Conservation (phyloP, 2,888 invertebrate genomes). For the Cremastobaeus sp. region DNA sequence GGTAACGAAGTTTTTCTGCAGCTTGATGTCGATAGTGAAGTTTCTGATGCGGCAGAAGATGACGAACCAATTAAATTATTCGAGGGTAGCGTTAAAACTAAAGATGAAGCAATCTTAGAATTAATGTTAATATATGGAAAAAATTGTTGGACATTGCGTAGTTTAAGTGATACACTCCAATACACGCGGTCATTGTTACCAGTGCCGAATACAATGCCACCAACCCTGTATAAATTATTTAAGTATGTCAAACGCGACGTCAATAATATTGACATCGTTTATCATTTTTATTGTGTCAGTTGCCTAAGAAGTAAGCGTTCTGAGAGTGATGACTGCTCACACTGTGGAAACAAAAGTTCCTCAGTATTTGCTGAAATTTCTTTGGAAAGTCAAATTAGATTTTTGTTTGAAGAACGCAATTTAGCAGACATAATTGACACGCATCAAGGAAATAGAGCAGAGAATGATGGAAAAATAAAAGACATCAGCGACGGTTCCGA, state of each 20-base stretch:
- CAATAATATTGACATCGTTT: no score
- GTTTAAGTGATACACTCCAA: background rate
- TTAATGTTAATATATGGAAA: no score
- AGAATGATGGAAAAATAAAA: background rate
- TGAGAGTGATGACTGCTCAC: no score
- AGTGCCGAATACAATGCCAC: background rate
- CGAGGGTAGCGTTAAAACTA: no score
- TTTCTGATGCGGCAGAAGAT: no score
- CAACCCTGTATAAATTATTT: background rate
- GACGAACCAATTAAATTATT: no score
- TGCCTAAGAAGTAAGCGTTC: no score
- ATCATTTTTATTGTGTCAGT: background rate
- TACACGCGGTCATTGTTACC: background rate
- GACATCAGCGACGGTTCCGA: constrained; percentile 1
- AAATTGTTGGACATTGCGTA: background rate
- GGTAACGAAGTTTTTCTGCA: no score
- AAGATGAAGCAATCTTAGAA: no score
- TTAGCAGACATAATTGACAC: background rate
- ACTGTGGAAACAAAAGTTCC: no score
- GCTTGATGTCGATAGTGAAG: no score
- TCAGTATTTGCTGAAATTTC: constrained; percentile 1
- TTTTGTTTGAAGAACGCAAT: constrained; percentile 9
- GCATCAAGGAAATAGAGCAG: background rate
- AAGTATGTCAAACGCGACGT: background rate
- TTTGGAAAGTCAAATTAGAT: background rate